Percentiles rank a stretch among this genome's conserved stretches.
Evolutionary conservation across 2,113 vertebrate genomes (phyloP).

Genomic region (Emberiza fucata): DNA sequence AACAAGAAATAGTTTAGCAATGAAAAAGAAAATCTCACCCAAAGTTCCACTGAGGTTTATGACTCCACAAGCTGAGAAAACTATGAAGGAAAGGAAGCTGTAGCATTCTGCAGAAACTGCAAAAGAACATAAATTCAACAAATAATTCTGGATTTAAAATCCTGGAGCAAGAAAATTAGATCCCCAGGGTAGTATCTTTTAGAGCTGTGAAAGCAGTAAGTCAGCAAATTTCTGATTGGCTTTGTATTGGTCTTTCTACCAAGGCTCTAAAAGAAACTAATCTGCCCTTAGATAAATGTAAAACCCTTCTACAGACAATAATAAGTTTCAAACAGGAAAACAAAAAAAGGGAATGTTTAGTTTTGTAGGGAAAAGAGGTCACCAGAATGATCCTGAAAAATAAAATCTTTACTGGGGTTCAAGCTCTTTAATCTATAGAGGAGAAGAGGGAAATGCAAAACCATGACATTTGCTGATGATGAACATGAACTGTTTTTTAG

Average conservation of each 20-base stretch:
- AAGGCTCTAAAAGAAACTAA: background rate
- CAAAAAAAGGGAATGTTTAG: background rate
- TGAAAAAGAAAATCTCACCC: conserved; percentile 23
- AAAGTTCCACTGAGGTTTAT: background rate
- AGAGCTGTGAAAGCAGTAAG: background rate
- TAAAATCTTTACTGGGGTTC: background rate
- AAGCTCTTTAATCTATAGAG: background rate
- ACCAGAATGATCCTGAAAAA: background rate
- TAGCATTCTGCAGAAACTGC: background rate
- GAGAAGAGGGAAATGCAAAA: background rate
- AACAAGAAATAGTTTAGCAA: background rate
- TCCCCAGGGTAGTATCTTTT: background rate
- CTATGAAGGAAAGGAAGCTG: conserved; percentile 1
- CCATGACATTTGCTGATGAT: background rate
- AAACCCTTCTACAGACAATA: background rate
- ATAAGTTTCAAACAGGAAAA: background rate
- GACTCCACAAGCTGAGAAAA: background rate
- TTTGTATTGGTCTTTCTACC: background rate
- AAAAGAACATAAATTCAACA: conserved; percentile 40
- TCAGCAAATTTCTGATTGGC: background rate
- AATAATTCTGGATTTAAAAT: conserved; percentile 19
- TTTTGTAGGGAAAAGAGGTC: background rate
- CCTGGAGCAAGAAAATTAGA: background rate
- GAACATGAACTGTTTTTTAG: background rate
- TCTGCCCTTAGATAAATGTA: background rate